Base-by-base conservation (phyloP, 2,797 vertebrate species). In the Simalia tracyae region DNA sequence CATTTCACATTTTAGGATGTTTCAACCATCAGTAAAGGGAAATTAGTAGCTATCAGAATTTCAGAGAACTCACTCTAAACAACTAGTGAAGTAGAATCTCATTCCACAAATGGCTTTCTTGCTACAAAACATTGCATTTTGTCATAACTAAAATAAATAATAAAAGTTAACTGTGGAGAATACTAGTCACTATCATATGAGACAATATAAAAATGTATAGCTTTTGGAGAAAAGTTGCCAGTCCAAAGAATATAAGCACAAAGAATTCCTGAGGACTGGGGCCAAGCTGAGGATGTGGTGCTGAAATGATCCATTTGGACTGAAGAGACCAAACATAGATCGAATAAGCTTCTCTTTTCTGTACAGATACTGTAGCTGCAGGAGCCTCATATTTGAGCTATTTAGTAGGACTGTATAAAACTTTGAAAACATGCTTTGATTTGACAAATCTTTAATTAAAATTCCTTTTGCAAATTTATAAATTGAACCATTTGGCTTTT, bases 1-100 rank as follows among this genome's bases (percentile, higher is more conserved):
- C 93, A 85, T 81, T 89, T 94, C 66, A 87, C 0, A 86, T 93
- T 95, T 95, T 89, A 91, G 90, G 17, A 12, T 19, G 2, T 57
- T 89, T 26, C 42, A 31, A 63, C 64, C 8, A 84, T 11, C 17
- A 26, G 4, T 63, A 88, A 57, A 54, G 42, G 50, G n/a, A 84
- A 64, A 54, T 42, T 54, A 84, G 12, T 56, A 56, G 26, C 19
- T 57, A 61, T 76, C 19, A 63, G 61, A 61, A 84, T 64, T 88
- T 63, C 46, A 81, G 26, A 88, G 57, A 50, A 4, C 24, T 56
- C 54, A 72, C 42, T 24, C 2, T 50, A 28, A 24, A 68, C 8
- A 72, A 26, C 4, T 1, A 59, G 31, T 85, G 54, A 14, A 57
- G 89, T 60, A 63, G 12, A 60, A 28, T 24, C 17, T 66, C 26